A percentile compares a stretch with the other conserved stretches of the same genome.
Conservation (phyloP, 2,797 vertebrate species). For the Amniataba percoides region DNA sequence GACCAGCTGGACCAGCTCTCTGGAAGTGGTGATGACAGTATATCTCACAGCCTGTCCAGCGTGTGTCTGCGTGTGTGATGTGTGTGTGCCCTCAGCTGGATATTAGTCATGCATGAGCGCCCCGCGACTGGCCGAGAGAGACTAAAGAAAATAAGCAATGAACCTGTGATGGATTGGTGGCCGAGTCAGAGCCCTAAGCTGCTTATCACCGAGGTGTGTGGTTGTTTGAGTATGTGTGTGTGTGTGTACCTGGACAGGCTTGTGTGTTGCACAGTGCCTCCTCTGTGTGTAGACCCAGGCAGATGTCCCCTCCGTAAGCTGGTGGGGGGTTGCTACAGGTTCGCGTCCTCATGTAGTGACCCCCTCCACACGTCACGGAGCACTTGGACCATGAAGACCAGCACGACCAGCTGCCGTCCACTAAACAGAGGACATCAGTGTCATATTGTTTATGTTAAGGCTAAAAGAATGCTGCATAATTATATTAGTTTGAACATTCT, state of each 20-base stretch:
- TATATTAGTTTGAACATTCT: neutral
- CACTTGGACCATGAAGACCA: slow-evolving; percentile 98
- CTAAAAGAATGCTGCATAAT: neutral
- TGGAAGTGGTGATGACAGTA: slow-evolving; percentile 72
- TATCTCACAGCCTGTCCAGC: slow-evolving; percentile 38
- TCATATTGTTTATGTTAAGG: slow-evolving; percentile 4
- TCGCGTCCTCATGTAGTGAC: slow-evolving; percentile 96
- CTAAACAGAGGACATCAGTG: slow-evolving; percentile 73
- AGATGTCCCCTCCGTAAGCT: slow-evolving; percentile 96
- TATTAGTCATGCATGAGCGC: slow-evolving; percentile 63
- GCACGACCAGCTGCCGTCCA: slow-evolving; percentile 97
- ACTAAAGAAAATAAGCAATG: slow-evolving; percentile 60
- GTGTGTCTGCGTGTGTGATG: slow-evolving; percentile 10
- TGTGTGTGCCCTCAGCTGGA: slow-evolving; percentile 32
- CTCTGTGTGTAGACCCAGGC: slow-evolving; percentile 96
- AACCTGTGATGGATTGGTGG: slow-evolving; percentile 58
- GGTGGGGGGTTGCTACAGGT: slow-evolving; percentile 95
- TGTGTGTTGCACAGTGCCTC: slow-evolving; percentile 97
- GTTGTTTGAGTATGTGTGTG: slow-evolving; percentile 20
- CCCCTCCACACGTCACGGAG: slow-evolving; percentile 96
- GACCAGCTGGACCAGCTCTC: slow-evolving; percentile 99
- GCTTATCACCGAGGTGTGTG: slow-evolving; percentile 45
- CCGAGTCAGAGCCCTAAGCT: slow-evolving; percentile 37
- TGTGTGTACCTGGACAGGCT: slow-evolving; percentile 90
- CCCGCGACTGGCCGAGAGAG: slow-evolving; percentile 30